Evolutionary conservation across 2,888 invertebrate species (phyloP).

Genomic region (Aspidapion aeneum): DNA sequence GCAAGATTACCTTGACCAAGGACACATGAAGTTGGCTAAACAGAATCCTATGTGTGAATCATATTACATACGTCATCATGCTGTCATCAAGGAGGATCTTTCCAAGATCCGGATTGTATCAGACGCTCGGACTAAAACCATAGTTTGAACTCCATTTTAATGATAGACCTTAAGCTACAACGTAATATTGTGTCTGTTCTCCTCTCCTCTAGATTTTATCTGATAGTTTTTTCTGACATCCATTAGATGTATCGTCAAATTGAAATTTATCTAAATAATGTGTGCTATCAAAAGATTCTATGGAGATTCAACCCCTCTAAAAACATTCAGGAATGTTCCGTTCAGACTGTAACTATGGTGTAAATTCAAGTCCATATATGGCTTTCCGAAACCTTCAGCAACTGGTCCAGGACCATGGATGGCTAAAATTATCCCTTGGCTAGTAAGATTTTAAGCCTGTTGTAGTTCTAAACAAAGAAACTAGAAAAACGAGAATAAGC

Average conservation of each 20-base stretch:
- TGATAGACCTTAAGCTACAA: conserved; percentile 1
- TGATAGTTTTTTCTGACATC: not conserved
- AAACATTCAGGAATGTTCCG: not conserved
- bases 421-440: not conserved
- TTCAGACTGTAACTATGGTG: not conserved
- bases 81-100: not conserved
- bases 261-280: not conserved
- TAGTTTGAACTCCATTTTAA: conserved; percentile 1
- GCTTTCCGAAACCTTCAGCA: not conserved
- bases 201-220: not conserved
- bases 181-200: not conserved
- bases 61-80: not conserved
- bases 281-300: not conserved
- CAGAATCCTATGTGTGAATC: not conserved
- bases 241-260: not conserved
- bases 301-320: not conserved
- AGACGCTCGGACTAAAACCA: not conserved
- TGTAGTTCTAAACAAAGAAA: too few species aligned
- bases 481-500: too few species aligned
- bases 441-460: not conserved
- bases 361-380: not conserved
- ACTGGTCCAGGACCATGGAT: not conserved
- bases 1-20: not conserved
- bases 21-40: not conserved
- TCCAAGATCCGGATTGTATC: not conserved